Evolutionary conservation across 2,113 vertebrate genomes (phyloP), one percentile per base, ranked within the genome.

Genomic region (Rousettus leschenaultii): DNA sequence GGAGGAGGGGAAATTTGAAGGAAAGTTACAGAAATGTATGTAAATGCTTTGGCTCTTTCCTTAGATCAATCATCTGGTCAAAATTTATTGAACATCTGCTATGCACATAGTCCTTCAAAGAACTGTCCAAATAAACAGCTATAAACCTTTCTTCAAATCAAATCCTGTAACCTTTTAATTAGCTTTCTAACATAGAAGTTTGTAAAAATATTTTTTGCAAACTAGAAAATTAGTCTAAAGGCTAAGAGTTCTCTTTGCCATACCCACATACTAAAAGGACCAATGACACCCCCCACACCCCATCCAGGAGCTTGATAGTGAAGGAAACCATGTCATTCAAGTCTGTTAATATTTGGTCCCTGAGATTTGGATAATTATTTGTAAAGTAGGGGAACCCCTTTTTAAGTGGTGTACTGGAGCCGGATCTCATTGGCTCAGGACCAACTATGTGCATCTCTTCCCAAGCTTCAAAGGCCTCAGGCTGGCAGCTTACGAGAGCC

Each of bases 11-110:
- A 51, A 0, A 40, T 92, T 95, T 92, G 57, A 13, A 83, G 43
- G 57, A 61, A 77, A 91, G 26, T 28, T 57, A 65, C 16, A 59
- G 59, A 59, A 65, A 18, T 30, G 0, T 45, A 35, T 30, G 0
- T 45, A 33, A 35, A 40, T 77, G 30, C 8, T 83, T 95, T 26
- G 59, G 16, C 24, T 88, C 90, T 78, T 40, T 40, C 48, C 65
- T 96, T 77, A 57, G 22, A 94, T 90, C 89, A 87, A 30, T 96
- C 45, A 73, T 95, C 68, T 63, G 33, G 57, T 26, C 75, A n/a
- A 71, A 51, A 87, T 40, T 92, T 88, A 96, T 1, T 85, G 35
- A 92, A 66, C 24, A 90, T 78, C 75, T 88, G 75, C 19, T 88
- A 66, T 30, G 18, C 28, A 38, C 19, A 59, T 30, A 75, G 13